Evolutionary conservation across 2,888 invertebrate genomes (phyloP), one percentile per base, ranked within the genome.

Genomic region (Caenorhabditis virilis): DNA sequence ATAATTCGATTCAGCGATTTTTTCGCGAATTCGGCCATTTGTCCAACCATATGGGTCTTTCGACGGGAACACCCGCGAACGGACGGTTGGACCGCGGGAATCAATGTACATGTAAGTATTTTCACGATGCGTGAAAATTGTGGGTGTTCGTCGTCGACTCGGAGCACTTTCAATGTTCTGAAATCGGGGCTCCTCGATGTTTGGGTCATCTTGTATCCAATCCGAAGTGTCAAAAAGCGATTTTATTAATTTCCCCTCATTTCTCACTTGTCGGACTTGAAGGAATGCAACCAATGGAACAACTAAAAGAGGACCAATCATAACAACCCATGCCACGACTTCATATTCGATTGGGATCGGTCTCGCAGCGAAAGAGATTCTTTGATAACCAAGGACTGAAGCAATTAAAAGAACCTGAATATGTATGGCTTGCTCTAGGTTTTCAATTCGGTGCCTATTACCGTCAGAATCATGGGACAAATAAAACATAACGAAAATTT

Each of bases 81-180:
- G 55, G 18, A 76, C 68, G 15, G 80, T 79, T 7, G 80, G 75
- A n/a, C 75, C 79, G 7, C 81, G 73, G 2, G 79, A 79, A 45
- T 81, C 81, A 36, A 81, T 81, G 64, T 80, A 80, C 80, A 66
- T 66, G 27, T 66, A 66, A 16, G 66, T 66, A 39, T 66, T 60
- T 23, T 66, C 66, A 1, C 63, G 53, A 26, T 56, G 59, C 7
- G 59, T 56, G 38, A 58, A 61, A 3, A 58, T 50, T 25, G 58
- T 62, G 5, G 61, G 55, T 15, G 55, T 58, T 48, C 58, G 43
- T 59, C 62, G 25, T 13, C 51, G 27, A 54, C 59, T 62, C 22
- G 61, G 49, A 13, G 53, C 51, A 26, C 49, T 60, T 7, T 65
- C 56, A 11, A 18, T 23, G 26, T 50, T 50, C 16, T 25, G 25